Conservation (phyloP, 2,888 invertebrate genomes). For the Glyphotaelius pellucidus region DNA sequence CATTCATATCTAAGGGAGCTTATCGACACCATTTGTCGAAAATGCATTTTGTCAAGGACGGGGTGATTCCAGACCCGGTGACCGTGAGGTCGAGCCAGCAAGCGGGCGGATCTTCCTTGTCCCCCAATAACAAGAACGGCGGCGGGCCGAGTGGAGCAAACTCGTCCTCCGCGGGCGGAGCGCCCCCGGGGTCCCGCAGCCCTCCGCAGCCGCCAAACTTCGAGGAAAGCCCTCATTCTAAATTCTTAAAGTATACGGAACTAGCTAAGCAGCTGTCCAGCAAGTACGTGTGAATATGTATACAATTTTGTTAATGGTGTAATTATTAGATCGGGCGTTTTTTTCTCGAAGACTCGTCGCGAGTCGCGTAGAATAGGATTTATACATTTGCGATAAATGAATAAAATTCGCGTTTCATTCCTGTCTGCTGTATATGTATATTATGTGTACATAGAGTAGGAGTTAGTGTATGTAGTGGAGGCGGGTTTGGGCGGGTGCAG, state of each 20-base stretch:
- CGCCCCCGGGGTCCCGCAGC: constrained; percentile 79
- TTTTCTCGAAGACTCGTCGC: constrained; percentile 51
- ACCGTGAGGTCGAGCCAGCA: constrained; percentile 77
- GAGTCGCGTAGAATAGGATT: constrained; percentile 46
- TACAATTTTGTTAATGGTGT: constrained; percentile 58
- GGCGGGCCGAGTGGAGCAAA: constrained; percentile 66
- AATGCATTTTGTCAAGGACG: constrained; percentile 96
- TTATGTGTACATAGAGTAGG: constrained; percentile 68
- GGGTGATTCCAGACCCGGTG: constrained; percentile 88
- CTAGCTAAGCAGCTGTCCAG: constrained; percentile 98
- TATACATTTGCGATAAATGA: constrained; percentile 57
- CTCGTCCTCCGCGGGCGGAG: constrained; percentile 70
- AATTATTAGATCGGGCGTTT: constrained; percentile 51
- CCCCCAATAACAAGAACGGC: constrained; percentile 74
- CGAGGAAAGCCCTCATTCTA: constrained; percentile 96
- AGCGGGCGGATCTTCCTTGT: constrained; percentile 70
- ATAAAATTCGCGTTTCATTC: constrained; percentile 64
- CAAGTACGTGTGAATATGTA: constrained; percentile 89
- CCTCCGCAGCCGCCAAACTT: constrained; percentile 80
- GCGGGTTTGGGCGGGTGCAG: constrained; percentile 56
- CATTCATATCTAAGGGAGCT: constrained; percentile 97
- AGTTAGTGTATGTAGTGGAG: constrained; percentile 65
- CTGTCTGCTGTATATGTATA: constrained; percentile 67
- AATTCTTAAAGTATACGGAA: constrained; percentile 98
- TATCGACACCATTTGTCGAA: constrained; percentile 97